phyloP scores from a whole-genome alignment of 2,113 vertebrate genomes.

The Scophthalmus maximus region DNA sequence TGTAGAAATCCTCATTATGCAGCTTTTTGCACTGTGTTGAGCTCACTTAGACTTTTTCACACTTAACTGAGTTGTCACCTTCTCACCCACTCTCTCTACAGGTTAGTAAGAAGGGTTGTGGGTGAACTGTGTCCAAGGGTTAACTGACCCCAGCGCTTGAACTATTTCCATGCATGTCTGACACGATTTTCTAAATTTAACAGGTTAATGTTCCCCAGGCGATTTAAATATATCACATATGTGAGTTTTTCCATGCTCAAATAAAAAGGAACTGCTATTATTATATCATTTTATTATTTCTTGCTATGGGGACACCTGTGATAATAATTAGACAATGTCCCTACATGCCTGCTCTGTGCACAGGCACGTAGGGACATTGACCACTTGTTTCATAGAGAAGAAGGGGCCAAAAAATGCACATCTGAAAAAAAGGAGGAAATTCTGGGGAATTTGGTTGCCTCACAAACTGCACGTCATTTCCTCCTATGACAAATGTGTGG shows the following conservation, averaged over 20 bases:
- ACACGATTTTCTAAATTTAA: conserved; percentile 10
- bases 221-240: not conserved
- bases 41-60: conserved; percentile 4
- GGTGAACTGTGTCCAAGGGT: conserved; percentile 25
- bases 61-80: not conserved
- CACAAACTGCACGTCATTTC: conserved; percentile 83
- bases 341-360: conserved; percentile 17
- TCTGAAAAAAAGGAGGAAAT: conserved; percentile 71
- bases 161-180: conserved; percentile 3
- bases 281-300: no score
- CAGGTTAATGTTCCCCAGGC: not conserved
- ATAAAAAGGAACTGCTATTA: conserved; percentile 22
- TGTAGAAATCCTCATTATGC: not conserved
- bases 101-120: no score
- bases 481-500: conserved; percentile 81
- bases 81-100: conserved; percentile 23
- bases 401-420: conserved; percentile 32
- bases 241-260: not conserved
- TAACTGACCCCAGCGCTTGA: conserved; percentile 7
- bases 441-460: conserved; percentile 84
- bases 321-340: not conserved
- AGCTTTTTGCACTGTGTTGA: conserved; percentile 3
- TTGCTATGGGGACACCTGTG: no score
- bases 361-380: conserved; percentile 40
- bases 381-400: conserved; percentile 27